Evolutionary conservation across 2,888 invertebrate genomes (phyloP).

Genomic region (Hedychridium roseum): DNA sequence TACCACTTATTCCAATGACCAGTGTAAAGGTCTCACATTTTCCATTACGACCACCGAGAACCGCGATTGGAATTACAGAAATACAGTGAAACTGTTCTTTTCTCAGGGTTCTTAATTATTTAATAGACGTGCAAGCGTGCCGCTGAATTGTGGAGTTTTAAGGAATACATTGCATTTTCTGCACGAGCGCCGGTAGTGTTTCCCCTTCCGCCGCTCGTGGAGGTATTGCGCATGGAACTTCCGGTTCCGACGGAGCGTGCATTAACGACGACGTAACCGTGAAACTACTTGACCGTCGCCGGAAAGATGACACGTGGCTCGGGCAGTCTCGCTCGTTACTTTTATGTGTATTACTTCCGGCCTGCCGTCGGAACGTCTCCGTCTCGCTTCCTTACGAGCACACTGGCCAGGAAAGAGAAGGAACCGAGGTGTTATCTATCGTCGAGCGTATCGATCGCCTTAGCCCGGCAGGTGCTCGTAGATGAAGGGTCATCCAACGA

Average conservation of each 20-base stretch:
- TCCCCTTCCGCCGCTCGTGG: no score
- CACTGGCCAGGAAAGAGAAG: neutral
- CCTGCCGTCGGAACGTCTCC: slow-evolving; percentile 2
- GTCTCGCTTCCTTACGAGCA: no score
- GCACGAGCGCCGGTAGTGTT: no score
- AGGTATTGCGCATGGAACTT: slow-evolving; percentile 20
- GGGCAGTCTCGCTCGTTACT: slow-evolving; percentile 42
- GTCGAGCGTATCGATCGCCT: slow-evolving; percentile 38
- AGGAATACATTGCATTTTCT: no score
- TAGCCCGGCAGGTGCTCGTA: slow-evolving; percentile 32
- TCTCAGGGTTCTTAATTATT: no score
- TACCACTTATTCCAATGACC: no score
- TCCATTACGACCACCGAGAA: no score
- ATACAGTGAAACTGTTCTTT: no score
- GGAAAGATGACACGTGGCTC: slow-evolving; percentile 54
- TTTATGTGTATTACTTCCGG: slow-evolving; percentile 47
- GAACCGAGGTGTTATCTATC: slow-evolving; percentile 37
- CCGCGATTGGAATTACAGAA: no score
- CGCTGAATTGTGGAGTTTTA: no score
- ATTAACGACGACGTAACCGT: slow-evolving; percentile 13
- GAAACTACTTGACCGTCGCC: slow-evolving; percentile 23
- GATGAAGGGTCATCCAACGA: slow-evolving; percentile 2
- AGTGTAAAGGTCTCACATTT: no score
- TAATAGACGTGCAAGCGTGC: no score
- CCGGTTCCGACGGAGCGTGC: slow-evolving; percentile 19